Conservation (phyloP, 2,797 vertebrate species). For the Fratercula arctica region DNA sequence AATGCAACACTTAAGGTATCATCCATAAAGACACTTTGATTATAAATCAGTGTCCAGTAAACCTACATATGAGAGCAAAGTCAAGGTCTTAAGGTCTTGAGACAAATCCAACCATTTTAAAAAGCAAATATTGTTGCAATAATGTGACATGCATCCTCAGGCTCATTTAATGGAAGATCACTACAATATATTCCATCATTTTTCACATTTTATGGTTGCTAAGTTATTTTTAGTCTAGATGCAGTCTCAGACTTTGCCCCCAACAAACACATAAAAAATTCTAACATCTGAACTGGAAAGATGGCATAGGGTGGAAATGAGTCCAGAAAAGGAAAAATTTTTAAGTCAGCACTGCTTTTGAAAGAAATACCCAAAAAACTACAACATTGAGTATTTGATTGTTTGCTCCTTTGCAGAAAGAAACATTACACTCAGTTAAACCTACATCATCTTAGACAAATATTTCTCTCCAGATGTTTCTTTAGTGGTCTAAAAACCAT, state of each 20-base stretch:
- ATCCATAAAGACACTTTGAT: not conserved
- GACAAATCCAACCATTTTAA: not conserved
- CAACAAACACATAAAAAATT: not conserved
- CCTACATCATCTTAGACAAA: not conserved
- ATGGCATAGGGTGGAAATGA: not conserved
- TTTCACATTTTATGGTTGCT: not conserved
- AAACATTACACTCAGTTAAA: not conserved
- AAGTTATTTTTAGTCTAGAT: not conserved
- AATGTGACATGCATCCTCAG: not conserved
- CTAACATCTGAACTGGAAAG: not conserved
- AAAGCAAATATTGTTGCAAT: not conserved
- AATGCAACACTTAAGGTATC: not conserved
- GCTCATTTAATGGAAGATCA: not conserved
- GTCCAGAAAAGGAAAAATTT: not conserved
- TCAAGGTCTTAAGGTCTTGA: not conserved
- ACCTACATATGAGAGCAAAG: not conserved
- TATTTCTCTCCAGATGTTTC: not conserved
- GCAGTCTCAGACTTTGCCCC: not conserved
- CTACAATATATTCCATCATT: not conserved
- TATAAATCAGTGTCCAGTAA: not conserved
- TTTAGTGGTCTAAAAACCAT: not conserved
- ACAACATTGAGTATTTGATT: not conserved
- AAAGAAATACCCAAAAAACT: not conserved
- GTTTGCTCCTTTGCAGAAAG: not conserved
- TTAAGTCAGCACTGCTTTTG: not conserved